Conservation (phyloP, 2,888 invertebrate species). For the Nomada fucata region DNA sequence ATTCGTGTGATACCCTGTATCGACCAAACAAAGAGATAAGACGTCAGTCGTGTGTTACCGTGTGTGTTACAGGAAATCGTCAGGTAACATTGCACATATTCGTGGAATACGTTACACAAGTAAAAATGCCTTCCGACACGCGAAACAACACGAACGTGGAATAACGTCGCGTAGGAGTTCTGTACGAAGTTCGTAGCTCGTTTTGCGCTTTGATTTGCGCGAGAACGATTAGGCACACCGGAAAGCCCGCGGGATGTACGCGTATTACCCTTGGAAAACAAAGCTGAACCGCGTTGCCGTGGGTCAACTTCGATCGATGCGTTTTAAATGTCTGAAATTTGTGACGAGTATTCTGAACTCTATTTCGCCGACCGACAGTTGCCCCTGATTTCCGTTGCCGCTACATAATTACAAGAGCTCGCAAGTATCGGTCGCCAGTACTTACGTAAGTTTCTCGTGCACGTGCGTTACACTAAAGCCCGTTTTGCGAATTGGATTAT, state of each 20-base stretch:
- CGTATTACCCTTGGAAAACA: background rate
- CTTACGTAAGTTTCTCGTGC: conserved; percentile 46
- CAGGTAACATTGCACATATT: background rate
- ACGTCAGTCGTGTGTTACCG: background rate
- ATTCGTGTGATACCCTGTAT: background rate
- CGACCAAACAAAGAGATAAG: background rate
- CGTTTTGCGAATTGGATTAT: conserved; percentile 51
- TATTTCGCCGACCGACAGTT: conserved; percentile 19
- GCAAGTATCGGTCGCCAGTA: conserved; percentile 1
- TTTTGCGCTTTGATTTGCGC: background rate
- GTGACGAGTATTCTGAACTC: conserved; percentile 21
- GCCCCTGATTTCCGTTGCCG: conserved; percentile 19
- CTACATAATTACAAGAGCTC: conserved; percentile 21
- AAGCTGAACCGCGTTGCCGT: too few relatives aligned
- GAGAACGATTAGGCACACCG: background rate
- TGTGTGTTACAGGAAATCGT: background rate
- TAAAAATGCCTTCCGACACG: conserved; percentile 22
- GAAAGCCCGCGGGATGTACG: background rate
- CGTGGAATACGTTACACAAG: background rate
- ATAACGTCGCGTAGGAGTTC: conserved; percentile 12
- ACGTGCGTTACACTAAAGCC: conserved; percentile 46
- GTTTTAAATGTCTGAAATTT: conserved; percentile 4
- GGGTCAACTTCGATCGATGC: conserved; percentile 31
- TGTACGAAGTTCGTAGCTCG: conserved; percentile 22
- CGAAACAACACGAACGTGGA: conserved; percentile 10